Evolutionary conservation across 1,140 invertebrate species (phyloP), one percentile per base, ranked within the genome.

Genomic region (Orius insidiosus): DNA sequence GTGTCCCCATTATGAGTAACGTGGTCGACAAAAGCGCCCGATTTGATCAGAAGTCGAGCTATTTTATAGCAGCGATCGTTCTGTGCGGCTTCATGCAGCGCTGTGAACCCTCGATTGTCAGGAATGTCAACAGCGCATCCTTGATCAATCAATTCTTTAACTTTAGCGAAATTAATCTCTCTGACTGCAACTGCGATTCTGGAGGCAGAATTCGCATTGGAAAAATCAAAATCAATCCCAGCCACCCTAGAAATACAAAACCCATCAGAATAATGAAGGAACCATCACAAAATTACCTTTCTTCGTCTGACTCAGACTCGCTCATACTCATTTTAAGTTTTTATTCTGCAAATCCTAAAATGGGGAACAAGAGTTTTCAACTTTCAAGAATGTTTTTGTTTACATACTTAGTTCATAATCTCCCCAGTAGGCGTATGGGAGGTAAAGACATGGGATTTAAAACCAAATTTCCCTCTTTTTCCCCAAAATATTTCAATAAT

Each of bases 61-160:
- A 49, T 45, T 3, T 49, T 31, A 2, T 31, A 9, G 9, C 13
- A 19, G 10, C 38, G 34, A 16, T 49, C 42, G 8, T 18, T 36
- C 3, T 11, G 14, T 8, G 47, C n/a, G 4, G 47, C 47, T 45
- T 49, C 47, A 18, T 49, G 47, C 24, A 49, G 34, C 6, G 42
- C 24, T 6, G 47, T 49, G 31, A 34, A 49, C 2, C 47, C 40
- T 30, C 47, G 41, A 32, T 49, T 49, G 42, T 49, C 47, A 3
- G 42, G 33, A 7, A 41, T 32, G n/a, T 49, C 36, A 1, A 36
- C 41, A 1, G 16, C n/a, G 15, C 3, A 33, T 8, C 34, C 41
- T 31, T 45, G 14, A 7, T 15, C 15, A 7, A 49, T 11, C 7
- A 49, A 15, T 9, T 33, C 18, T 15, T 44, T 44, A 7, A 49